A percentile compares a stretch with the other conserved stretches of the same genome.
Evolutionary conservation across 2,888 invertebrate species (phyloP).

Genomic region (Scaptomyza flava): DNA sequence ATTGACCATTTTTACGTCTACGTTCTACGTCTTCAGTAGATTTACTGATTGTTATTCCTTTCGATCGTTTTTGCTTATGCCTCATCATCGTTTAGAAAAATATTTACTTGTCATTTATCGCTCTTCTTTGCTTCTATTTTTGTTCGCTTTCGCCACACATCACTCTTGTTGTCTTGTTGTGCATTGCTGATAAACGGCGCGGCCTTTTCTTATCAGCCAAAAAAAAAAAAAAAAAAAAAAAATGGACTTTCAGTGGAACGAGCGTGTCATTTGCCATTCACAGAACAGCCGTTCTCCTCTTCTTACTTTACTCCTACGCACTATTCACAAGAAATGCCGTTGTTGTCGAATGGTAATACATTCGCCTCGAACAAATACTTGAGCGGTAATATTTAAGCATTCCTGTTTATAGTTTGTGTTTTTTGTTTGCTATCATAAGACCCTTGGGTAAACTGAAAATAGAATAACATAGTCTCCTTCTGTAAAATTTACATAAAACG

Average conservation of each 20-base stretch:
- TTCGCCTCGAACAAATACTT: slow-evolving; percentile 22
- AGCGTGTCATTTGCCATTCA: slow-evolving; percentile 31
- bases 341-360: not conserved
- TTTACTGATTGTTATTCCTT: slow-evolving; percentile 60
- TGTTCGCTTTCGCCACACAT: slow-evolving; percentile 62
- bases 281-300: slow-evolving; percentile 8
- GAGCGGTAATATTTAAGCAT: slow-evolving; percentile 4
- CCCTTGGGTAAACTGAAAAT: not conserved
- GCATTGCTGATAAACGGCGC: slow-evolving; percentile 73
- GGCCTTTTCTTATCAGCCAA: slow-evolving; percentile 67
- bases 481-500: slow-evolving; percentile 32
- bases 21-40: slow-evolving; percentile 50
- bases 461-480: no score
- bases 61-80: slow-evolving; percentile 1
- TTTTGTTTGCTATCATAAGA: no score
- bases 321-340: slow-evolving; percentile 2
- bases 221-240: slow-evolving; percentile 46
- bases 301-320: slow-evolving; percentile 10
- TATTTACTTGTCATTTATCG: slow-evolving; percentile 60
- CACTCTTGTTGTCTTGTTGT: slow-evolving; percentile 62
- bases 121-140: slow-evolving; percentile 69
- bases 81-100: slow-evolving; percentile 39
- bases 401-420: not conserved
- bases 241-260: slow-evolving; percentile 28
- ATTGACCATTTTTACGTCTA: slow-evolving; percentile 52